A percentile compares a stretch with the other conserved stretches of the same genome.
These are phyloP conservation scores for Remorina albescens DNA, from an alignment of 2,797 vertebrate species.

Conservation along the genomic window DNA sequence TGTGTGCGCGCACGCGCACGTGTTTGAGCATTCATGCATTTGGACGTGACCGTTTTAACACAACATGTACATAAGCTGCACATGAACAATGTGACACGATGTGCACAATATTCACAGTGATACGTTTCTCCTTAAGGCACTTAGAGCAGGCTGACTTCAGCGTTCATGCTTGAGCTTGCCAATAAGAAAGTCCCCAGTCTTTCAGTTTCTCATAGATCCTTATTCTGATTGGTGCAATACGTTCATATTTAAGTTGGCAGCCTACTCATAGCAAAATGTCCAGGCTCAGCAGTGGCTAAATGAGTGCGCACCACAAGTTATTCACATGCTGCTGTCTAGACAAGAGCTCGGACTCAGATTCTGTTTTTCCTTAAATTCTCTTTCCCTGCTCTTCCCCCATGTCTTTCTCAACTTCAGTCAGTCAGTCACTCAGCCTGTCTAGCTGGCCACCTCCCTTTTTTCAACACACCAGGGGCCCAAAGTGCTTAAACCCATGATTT, in stretches of 20 bases:
- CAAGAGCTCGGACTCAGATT: slow-evolving; percentile 50
- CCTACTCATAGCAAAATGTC: slow-evolving; percentile 53
- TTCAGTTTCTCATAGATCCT: slow-evolving; percentile 34
- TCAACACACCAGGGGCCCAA: slow-evolving; percentile 27
- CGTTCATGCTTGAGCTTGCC: neutral
- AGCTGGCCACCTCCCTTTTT: slow-evolving; percentile 28
- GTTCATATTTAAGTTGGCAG: slow-evolving; percentile 57
- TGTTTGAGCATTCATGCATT: slow-evolving; percentile 26
- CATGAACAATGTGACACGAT: slow-evolving; percentile 36
- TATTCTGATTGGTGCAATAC: slow-evolving; percentile 33
- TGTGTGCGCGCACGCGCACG: neutral
- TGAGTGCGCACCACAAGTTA: slow-evolving; percentile 55
- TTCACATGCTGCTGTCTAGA: slow-evolving; percentile 64
- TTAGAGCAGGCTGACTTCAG: slow-evolving; percentile 24
- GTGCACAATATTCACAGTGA: slow-evolving; percentile 72
- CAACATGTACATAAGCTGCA: slow-evolving; percentile 55
- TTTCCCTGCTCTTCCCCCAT: slow-evolving; percentile 41
- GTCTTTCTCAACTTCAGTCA: slow-evolving; percentile 54
- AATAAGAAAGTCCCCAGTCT: slow-evolving; percentile 48
- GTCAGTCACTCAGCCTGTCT: slow-evolving; percentile 51
- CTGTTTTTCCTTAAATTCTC: slow-evolving; percentile 49
- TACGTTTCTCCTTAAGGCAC: slow-evolving; percentile 57
- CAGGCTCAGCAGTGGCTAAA: slow-evolving; percentile 54
- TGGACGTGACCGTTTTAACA: slow-evolving; percentile 44
- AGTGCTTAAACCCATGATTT: slow-evolving; percentile 42